Evolutionary conservation across 1,140 invertebrate species (phyloP).

Genomic region (Drosophila tropicalis): DNA sequence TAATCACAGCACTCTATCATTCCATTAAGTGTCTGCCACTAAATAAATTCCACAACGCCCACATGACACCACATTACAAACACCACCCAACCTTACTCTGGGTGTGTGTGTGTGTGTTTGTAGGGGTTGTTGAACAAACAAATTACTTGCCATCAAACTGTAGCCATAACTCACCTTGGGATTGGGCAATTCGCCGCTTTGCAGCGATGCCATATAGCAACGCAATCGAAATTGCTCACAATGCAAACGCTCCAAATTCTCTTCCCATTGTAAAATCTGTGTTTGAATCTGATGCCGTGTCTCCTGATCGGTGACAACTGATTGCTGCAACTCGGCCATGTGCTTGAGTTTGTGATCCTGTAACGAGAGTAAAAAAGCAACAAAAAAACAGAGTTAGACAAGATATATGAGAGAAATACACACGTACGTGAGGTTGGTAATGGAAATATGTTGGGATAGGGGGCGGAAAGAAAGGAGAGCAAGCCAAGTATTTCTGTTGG

Average conservation of each 20-base stretch:
- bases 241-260: constrained; percentile 97
- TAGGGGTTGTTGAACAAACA: not conserved
- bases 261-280: constrained; percentile 98
- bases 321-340: constrained; percentile 98
- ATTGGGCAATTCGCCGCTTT: constrained; percentile 97
- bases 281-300: constrained; percentile 95
- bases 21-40: constrained; percentile 14
- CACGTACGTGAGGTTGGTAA: constrained; percentile 22
- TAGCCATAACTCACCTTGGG: constrained; percentile 91
- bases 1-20: constrained; percentile 44
- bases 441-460: constrained; percentile 8
- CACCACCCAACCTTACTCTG: not conserved
- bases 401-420: constrained; percentile 23
- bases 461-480: not conserved
- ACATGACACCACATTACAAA: constrained; percentile 22
- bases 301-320: constrained; percentile 95
- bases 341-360: constrained; percentile 98
- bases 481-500: constrained; percentile 44
- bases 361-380: constrained; percentile 47
- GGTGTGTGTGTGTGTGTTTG: no score
- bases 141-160: not conserved
- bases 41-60: constrained; percentile 10
- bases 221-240: constrained; percentile 98
- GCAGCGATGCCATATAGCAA: constrained; percentile 98
- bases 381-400: constrained; percentile 47